Percentiles rank a stretch among this genome's conserved stretches.
These are phyloP conservation scores for Chitala chitala DNA, from an alignment of 2,113 vertebrate genomes.

Conservation along the genomic window DNA sequence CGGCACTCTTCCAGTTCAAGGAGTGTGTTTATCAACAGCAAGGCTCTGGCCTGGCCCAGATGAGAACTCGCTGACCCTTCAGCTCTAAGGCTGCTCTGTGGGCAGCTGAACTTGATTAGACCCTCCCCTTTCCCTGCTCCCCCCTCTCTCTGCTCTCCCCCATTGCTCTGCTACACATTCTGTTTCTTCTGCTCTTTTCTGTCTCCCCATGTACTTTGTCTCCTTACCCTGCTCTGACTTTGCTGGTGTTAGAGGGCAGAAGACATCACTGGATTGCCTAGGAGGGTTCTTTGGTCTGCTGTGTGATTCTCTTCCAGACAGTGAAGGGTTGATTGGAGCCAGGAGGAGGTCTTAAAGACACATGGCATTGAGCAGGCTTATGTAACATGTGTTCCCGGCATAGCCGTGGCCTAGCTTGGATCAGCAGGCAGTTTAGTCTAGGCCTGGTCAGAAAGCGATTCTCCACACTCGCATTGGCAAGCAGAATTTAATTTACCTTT, in stretches of 20 bases:
- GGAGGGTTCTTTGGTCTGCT: constrained; percentile 28
- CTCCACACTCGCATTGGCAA: too few species aligned
- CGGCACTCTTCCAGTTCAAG: neutral
- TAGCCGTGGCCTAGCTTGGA: constrained; percentile 16
- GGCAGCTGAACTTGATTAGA: constrained; percentile 50
- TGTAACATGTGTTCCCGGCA: constrained; percentile 29
- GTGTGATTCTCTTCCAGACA: constrained; percentile 33
- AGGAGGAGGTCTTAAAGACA: constrained; percentile 25
- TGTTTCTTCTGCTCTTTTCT: constrained; percentile 19
- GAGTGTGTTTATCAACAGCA: constrained; percentile 20
- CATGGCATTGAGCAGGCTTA: constrained; percentile 30
- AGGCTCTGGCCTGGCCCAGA: constrained; percentile 32
- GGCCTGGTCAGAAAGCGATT: neutral
- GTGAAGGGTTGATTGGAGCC: constrained; percentile 28
- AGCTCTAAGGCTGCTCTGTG: constrained; percentile 51
- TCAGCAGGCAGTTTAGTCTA: constrained; percentile 12
- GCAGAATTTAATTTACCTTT: neutral
- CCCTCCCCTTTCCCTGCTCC: neutral
- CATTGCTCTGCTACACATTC: constrained; percentile 29
- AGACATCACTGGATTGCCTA: constrained; percentile 17
- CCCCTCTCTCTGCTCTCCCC: constrained; percentile 10
- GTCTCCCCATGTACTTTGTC: constrained; percentile 24
- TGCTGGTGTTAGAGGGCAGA: constrained; percentile 18
- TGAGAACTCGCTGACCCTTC: constrained; percentile 62
- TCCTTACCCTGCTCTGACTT: neutral